Base-by-base conservation (phyloP, 1,140 invertebrate genomes). In the Temnothorax longispinosus region DNA sequence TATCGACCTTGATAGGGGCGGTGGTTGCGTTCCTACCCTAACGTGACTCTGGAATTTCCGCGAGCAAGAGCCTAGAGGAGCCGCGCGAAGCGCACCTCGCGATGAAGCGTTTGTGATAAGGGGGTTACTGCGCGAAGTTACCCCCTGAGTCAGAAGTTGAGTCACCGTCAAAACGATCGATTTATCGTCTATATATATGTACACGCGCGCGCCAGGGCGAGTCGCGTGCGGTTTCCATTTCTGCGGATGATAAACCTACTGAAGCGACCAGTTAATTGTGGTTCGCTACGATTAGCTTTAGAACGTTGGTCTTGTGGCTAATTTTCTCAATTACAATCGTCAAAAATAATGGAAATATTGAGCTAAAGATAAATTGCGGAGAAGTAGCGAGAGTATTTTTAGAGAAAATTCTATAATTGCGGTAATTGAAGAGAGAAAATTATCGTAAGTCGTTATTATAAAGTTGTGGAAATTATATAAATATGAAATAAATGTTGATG, bases 81-180 rank as follows among this genome's bases (percentile, higher is more conserved):
- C 7, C 3, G 6, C 18, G 52, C 81, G 56, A 44, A 84, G 27
- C 41, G 32, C 32, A 85, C 74, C 74, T 85, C 21, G 44, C 65
- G 35, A 47, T n/a, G n/a, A 64, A 41, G n/a, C 27, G 3, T 56
- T 85, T 50, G 27, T n/a, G 41, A 64, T 15, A 13, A 56, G 60
- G 21, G 82, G 47, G 60, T 64, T 54, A 21, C 65, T 54, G 50
- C 6, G 54, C 21, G 47, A 41, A 44, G 15, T 13, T 67, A 78
- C 38, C 74, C 62, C 21, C 50, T 85, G 82, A 85, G 58, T 85
- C 74, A 67, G 60, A 72, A 74, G 35, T 87, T 87, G 77, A 82
- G 78, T 87, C 85, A 82, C 15, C 78, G 27, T 32, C 10, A 41
- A 11, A 67, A 62, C 56, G 58, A 87, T 87, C 85, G 56, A 81